Conservation (phyloP, 2,797 vertebrate genomes). For the Morelia viridis region DNA sequence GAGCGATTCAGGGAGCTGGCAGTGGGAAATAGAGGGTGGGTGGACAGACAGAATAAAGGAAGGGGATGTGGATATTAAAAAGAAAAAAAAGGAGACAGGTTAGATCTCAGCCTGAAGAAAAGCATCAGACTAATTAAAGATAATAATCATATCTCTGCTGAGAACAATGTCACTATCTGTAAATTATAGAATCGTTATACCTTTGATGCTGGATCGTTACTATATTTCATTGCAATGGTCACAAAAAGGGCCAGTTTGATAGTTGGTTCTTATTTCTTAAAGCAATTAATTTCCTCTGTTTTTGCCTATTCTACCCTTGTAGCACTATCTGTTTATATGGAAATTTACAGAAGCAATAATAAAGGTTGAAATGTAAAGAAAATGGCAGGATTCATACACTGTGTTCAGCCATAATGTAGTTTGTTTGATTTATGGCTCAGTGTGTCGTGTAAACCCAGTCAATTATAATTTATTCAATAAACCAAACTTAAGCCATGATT, state of each 20-base stretch:
- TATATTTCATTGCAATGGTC: neutral
- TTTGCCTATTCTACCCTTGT: neutral
- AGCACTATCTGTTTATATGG: neutral
- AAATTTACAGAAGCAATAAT: neutral
- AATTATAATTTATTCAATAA: neutral
- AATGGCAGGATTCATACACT: neutral
- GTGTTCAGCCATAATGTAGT: neutral
- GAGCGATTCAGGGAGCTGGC: conserved; percentile 71
- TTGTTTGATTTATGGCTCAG: neutral
- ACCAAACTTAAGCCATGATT: neutral
- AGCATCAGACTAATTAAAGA: neutral
- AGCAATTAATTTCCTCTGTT: neutral
- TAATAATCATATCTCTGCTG: neutral
- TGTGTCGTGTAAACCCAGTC: neutral
- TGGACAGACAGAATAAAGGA: conserved; percentile 55
- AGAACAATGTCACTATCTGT: neutral
- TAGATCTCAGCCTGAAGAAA: conserved; percentile 52
- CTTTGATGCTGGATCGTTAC: neutral
- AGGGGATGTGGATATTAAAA: conserved; percentile 48
- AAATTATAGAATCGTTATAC: neutral
- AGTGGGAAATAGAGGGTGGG: neutral
- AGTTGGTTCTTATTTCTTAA: neutral
- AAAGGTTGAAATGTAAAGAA: neutral
- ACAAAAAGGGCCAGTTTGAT: neutral
- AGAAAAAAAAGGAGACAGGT: conserved; percentile 59